Percentiles rank a stretch among this genome's conserved stretches.
phyloP scores from a whole-genome alignment of 2,113 vertebrate species.

The Mixornis gularis region DNA sequence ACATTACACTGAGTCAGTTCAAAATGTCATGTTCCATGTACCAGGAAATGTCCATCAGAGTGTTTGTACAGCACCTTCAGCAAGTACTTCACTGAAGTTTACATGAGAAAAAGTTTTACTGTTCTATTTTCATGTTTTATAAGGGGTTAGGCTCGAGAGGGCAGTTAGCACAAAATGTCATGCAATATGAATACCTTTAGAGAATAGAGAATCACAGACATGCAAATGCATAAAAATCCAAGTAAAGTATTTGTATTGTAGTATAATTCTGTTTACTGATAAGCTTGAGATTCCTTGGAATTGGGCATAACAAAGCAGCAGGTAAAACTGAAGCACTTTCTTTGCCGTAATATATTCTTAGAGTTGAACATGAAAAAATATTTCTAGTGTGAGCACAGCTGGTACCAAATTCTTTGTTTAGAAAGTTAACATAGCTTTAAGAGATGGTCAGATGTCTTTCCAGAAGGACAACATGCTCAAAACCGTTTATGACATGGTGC shows the following conservation, averaged over 20 bases:
- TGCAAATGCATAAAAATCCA: background rate
- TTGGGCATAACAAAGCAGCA: background rate
- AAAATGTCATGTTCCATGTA: background rate
- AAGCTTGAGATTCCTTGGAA: background rate
- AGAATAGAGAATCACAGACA: background rate
- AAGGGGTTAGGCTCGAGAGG: background rate
- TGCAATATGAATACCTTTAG: background rate
- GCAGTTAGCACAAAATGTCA: conserved; percentile 3
- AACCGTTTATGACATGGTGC: background rate
- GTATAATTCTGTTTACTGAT: background rate
- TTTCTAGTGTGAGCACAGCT: background rate
- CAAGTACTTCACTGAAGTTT: background rate
- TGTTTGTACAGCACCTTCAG: conserved; percentile 10
- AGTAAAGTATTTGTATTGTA: background rate
- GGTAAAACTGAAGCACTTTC: background rate
- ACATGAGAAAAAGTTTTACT: background rate
- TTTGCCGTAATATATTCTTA: background rate
- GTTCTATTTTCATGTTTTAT: background rate
- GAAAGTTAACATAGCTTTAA: conserved; percentile 21
- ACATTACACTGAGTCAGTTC: background rate
- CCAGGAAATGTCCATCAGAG: background rate
- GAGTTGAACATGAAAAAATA: background rate
- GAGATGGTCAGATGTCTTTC: background rate
- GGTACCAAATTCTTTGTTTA: background rate
- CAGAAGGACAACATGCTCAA: background rate